These are phyloP conservation scores for Drosophila prostipennis DNA, from an alignment of 2,888 invertebrate genomes.

Conservation along the genomic window DNA sequence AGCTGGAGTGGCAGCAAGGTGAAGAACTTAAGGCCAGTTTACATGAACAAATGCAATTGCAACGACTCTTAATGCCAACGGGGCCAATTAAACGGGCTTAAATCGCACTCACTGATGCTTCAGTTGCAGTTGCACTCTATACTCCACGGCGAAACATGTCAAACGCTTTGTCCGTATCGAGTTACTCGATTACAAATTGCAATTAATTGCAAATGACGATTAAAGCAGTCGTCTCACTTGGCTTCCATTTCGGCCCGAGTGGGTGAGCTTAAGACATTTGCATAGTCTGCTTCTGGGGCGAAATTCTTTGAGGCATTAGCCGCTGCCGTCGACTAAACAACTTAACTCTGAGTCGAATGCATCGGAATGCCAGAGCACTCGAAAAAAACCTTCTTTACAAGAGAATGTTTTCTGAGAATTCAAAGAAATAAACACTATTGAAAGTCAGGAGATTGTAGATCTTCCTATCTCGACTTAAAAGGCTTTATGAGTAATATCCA, in stretches of 20 bases:
- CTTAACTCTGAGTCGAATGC: constrained; percentile 38
- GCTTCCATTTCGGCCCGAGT: constrained; percentile 13
- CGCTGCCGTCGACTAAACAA: constrained; percentile 53
- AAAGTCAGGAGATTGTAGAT: no score
- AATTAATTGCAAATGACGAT: constrained; percentile 81
- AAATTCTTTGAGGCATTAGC: constrained; percentile 70
- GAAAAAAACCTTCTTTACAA: background rate
- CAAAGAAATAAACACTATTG: no score
- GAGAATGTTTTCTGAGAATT: background rate
- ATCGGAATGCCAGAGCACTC: constrained; percentile 23
- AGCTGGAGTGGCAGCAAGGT: constrained; percentile 18
- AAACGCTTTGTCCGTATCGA: constrained; percentile 61
- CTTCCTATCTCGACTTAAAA: no score
- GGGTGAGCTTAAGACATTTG: constrained; percentile 31
- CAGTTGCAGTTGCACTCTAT: constrained; percentile 22
- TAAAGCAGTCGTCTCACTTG: constrained; percentile 55
- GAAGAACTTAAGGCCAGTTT: constrained; percentile 81
- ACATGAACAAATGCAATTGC: constrained; percentile 83
- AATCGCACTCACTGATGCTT: constrained; percentile 33
- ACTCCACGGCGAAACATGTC: constrained; percentile 7
- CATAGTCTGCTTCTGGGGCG: constrained; percentile 46
- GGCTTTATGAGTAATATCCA: no score
- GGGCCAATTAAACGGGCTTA: constrained; percentile 81
- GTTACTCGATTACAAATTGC: constrained; percentile 80
- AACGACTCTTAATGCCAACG: constrained; percentile 76